Base-by-base conservation (phyloP, 2,888 invertebrate genomes). In the Microctonus brassicae region DNA sequence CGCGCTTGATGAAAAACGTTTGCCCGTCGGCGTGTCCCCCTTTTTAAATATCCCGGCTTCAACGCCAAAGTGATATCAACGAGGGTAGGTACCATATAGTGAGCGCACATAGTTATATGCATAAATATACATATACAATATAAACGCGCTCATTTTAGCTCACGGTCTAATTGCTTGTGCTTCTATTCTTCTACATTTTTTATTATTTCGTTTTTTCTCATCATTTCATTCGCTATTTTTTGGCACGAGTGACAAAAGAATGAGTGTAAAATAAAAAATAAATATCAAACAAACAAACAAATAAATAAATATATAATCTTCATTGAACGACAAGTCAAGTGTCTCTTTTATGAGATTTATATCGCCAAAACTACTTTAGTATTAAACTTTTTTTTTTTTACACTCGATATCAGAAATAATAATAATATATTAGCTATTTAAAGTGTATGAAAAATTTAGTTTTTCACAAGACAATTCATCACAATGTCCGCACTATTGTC, bases 21-120 rank as follows among this genome's bases (percentile, higher is more conserved):
- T 75, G 77, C 76, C 74, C 72, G 72, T 75, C 75, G 70, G 74
- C 76, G 74, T 74, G 69, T 75, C 69, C 75, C 70, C 76, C 73
- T 73, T 76, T 76, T 72, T 70, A 75, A 76, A 65, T 24, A 26
- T 55, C 69, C 70, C 73, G 60, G 55, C 70, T 63, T 63, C 61
- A 52, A 69, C 73, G 9, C 10, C 17, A 72, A 76, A 74, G 75
- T 75, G 75, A 73, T 73, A 75, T 72, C 75, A 72, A 70, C 69
- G 70, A 62, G 69, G 52, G 26, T 29, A 39, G 13, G 13, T 2
- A 39, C 39, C 13, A 64, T 55, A n/a, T 34, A 13, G 61, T 13
- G 26, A 63, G 36, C 20, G 29, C 52, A 61, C 24, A 65, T 58
- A 22, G 47, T 42, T 17, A 66, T 47, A 17, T 55, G 33, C 58